Evolutionary conservation across 2,113 vertebrate species (phyloP).

Genomic region (Menidia beryllina): DNA sequence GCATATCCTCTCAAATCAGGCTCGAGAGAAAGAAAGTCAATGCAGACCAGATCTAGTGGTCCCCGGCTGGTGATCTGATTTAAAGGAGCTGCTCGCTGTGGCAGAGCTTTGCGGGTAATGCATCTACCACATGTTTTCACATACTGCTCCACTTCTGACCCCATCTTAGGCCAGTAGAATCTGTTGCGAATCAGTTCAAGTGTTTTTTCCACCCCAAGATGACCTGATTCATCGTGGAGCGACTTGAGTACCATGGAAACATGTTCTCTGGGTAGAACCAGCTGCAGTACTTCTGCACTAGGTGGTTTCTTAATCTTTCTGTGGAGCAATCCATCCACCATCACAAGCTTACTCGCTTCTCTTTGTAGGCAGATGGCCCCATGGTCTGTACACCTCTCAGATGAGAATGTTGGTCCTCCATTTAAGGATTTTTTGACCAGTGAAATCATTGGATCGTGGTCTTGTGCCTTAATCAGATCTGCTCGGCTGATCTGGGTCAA

Average conservation of each 20-base stretch:
- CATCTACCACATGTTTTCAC: constrained; percentile 9
- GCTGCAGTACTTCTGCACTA: background rate
- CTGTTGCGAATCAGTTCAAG: background rate
- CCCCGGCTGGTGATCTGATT: background rate
- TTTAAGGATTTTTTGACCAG: background rate
- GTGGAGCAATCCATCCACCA: background rate
- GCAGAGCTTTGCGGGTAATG: rapidly evolving
- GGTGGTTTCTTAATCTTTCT: background rate
- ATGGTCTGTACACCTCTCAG: too few species aligned
- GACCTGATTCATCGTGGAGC: background rate
- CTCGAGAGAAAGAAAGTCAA: constrained; percentile 1
- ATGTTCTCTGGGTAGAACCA: background rate
- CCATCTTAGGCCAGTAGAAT: constrained; percentile 9
- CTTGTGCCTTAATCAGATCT: constrained; percentile 3
- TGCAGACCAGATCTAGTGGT: background rate
- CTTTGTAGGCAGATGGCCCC: too few species aligned
- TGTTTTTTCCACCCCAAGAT: background rate
- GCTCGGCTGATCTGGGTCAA: background rate
- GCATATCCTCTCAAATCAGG: background rate
- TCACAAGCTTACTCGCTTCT: background rate
- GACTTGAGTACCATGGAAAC: background rate
- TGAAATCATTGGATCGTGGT: background rate
- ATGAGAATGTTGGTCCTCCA: background rate
- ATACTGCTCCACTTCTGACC: constrained; percentile 2
- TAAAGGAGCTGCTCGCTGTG: background rate